phyloP scores from a whole-genome alignment of 2,888 invertebrate species.

The Eilema griseolum region DNA sequence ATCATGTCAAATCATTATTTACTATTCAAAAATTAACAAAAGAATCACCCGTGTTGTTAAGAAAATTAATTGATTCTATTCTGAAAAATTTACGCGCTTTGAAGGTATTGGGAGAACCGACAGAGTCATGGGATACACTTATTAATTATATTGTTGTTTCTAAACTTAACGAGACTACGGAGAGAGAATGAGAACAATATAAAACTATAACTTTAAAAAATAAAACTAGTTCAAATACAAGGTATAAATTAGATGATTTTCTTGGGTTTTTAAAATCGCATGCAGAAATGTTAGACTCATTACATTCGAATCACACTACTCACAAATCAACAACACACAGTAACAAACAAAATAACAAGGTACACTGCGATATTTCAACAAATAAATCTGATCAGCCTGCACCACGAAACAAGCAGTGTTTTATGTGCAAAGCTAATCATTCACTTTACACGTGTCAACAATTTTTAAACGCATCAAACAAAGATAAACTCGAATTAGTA shows the following conservation, averaged over 20 bases:
- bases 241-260: background rate
- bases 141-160: constrained; percentile 1
- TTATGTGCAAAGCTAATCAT: too few relatives aligned
- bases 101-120: background rate
- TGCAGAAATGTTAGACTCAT: too few relatives aligned
- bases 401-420: background rate
- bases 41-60: background rate
- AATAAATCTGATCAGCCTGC: too few relatives aligned
- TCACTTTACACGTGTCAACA: too few relatives aligned
- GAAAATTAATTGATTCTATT: background rate
- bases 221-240: background rate
- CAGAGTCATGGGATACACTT: background rate
- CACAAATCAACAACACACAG: too few relatives aligned
- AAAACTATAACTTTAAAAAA: background rate
- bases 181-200: constrained; percentile 5
- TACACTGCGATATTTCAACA: too few relatives aligned
- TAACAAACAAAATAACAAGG: too few relatives aligned
- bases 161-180: background rate
- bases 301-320: too few relatives aligned
- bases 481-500: background rate
- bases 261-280: background rate
- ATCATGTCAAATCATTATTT: too few relatives aligned
- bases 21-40: background rate
- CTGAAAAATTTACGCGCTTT: constrained; percentile 1
- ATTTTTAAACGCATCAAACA: too few relatives aligned